Evolutionary conservation across 2,113 vertebrate genomes (phyloP).

Genomic region (Eurystomus gularis): DNA sequence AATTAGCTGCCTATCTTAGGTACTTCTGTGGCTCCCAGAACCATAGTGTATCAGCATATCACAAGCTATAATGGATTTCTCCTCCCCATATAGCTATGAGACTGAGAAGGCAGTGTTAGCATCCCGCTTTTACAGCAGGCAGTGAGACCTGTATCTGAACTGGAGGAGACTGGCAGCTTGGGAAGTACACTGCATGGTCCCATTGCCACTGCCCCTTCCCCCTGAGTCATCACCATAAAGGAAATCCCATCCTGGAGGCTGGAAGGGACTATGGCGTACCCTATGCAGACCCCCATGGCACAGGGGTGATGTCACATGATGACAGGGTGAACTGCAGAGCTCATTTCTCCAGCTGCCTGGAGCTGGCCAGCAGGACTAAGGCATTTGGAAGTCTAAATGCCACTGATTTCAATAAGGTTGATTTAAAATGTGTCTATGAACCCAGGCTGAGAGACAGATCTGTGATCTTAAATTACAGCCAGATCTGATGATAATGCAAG

Average conservation of each 20-base stretch:
- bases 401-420: not conserved
- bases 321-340: not conserved
- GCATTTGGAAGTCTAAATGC: not conserved
- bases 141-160: not conserved
- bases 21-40: constrained; percentile 47
- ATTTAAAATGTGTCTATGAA: not conserved
- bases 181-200: not conserved
- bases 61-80: constrained; percentile 36
- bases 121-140: not conserved
- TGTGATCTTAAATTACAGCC: not conserved
- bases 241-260: not conserved
- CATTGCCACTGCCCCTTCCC: not conserved
- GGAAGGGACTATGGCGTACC: not conserved
- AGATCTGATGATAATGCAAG: not conserved
- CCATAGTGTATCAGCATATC: not conserved
- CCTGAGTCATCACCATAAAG: not conserved
- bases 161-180: not conserved
- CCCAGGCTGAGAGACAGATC: not conserved
- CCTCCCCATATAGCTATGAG: not conserved
- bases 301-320: not conserved
- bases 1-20: constrained; percentile 56
- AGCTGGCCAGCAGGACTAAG: not conserved
- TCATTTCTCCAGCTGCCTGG: not conserved
- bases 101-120: not conserved
- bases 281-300: not conserved